Conservation (phyloP, 2,113 vertebrate genomes). For the Pomatostomus ruficeps region DNA sequence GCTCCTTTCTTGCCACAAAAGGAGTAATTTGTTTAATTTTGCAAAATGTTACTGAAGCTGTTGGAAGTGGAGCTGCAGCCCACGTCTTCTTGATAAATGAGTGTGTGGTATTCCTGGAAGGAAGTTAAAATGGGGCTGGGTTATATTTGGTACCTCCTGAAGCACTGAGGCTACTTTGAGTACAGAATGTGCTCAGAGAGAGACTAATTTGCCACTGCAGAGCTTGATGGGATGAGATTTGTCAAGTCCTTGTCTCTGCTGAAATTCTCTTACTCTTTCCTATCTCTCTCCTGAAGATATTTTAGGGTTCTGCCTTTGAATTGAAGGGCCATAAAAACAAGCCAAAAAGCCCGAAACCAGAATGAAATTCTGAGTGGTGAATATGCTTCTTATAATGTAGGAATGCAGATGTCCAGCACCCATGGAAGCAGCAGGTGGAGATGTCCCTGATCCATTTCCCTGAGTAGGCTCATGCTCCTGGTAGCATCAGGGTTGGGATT, state of each 20-base stretch:
- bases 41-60: not conserved
- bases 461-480: rapidly evolving
- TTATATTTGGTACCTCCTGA: constrained; percentile 48
- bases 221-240: constrained; percentile 3
- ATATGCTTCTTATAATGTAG: not conserved
- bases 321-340: not conserved
- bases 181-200: constrained; percentile 35
- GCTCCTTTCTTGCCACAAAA: not conserved
- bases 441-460: rapidly evolving
- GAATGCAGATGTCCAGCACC: not conserved
- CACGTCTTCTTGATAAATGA: constrained; percentile 29
- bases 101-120: constrained; percentile 40
- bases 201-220: not conserved
- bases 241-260: not conserved
- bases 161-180: constrained; percentile 14
- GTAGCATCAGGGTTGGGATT: not conserved
- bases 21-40: not conserved
- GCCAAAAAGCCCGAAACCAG: not conserved
- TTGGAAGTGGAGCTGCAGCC: constrained; percentile 23
- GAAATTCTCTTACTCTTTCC: not conserved
- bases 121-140: constrained; percentile 19
- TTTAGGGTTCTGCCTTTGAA: not conserved
- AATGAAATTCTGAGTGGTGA: not conserved
- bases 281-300: not conserved
- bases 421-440: not conserved